Conservation (phyloP, 1,140 invertebrate genomes). For the Drosophila bifasciata region DNA sequence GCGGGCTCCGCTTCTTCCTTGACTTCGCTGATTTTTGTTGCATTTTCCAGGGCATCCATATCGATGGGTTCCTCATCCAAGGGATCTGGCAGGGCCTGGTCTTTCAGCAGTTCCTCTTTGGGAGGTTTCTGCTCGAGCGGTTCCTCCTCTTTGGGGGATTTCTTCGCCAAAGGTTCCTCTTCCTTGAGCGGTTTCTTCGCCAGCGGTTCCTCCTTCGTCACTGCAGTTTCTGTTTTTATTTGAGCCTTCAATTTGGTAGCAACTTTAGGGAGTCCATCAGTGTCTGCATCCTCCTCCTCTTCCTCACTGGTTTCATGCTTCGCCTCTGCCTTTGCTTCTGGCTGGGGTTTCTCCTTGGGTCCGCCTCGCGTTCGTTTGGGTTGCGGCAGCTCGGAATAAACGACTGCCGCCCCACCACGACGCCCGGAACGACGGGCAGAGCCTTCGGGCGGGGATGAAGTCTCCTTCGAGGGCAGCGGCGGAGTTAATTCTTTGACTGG, state of each 20-base stretch:
- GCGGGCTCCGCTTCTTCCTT: constrained; percentile 7
- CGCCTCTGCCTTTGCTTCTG: constrained; percentile 24
- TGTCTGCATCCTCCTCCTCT: neutral
- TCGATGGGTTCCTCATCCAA: too few relatives aligned
- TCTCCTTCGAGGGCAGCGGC: constrained; percentile 14
- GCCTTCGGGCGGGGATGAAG: constrained; percentile 9
- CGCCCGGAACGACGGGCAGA: constrained; percentile 66
- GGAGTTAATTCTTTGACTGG: constrained; percentile 29
- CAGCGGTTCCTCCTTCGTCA: neutral
- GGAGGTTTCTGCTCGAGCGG: constrained; percentile 7
- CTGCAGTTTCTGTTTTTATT: neutral
- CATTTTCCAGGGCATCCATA: too few relatives aligned
- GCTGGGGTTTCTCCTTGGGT: constrained; percentile 34
- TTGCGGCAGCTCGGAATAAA: constrained; percentile 65
- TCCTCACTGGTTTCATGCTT: constrained; percentile 16
- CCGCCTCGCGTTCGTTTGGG: constrained; percentile 67
- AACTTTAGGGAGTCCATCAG: neutral
- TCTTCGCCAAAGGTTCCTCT: neutral
- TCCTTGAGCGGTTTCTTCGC: neutral
- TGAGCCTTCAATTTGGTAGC: neutral
- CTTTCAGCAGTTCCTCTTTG: constrained; percentile 19
- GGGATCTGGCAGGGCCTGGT: neutral
- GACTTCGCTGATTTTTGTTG: too few relatives aligned
- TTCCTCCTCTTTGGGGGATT: neutral
- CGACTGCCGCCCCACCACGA: constrained; percentile 62